Percentiles rank a stretch among this genome's conserved stretches.
phyloP scores from a whole-genome alignment of 2,113 vertebrate genomes.

The Zootoca vivipara region DNA sequence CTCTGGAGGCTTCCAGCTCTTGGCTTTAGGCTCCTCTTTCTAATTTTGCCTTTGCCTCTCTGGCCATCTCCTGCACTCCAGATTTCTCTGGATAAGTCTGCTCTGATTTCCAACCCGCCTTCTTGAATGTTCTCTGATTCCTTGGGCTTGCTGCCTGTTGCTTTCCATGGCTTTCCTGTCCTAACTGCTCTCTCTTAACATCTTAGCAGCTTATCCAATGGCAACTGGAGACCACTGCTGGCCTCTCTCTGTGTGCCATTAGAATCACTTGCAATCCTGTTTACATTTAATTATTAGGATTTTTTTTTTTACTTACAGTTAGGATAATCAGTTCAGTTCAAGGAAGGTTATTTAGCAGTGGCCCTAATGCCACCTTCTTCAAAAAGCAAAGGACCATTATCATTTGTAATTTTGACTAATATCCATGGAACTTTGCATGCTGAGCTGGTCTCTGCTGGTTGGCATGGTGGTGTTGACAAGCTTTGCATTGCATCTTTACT shows the following conservation, averaged over 20 bases:
- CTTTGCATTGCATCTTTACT: not conserved
- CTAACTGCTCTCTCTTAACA: no score
- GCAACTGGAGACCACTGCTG: not conserved
- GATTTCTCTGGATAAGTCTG: not conserved
- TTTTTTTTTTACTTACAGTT: no score
- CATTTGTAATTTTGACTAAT: not conserved
- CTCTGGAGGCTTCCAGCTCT: conserved; percentile 38
- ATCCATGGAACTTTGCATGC: not conserved
- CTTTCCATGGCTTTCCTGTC: not conserved
- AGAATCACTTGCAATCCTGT: no score
- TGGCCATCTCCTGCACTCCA: not conserved
- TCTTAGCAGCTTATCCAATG: not conserved
- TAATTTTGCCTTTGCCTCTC: not conserved
- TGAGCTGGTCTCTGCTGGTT: not conserved
- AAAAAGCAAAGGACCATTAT: not conserved
- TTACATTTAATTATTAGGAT: no score
- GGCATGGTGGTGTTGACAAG: not conserved
- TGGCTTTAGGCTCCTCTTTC: not conserved
- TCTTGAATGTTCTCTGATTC: not conserved
- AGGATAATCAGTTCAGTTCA: no score
- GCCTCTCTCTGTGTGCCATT: not conserved
- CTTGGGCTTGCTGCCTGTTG: not conserved
- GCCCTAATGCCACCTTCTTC: not conserved
- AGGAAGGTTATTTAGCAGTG: not conserved
- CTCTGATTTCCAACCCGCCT: not conserved